A percentile compares a stretch with the other conserved stretches of the same genome.
Conservation (phyloP, 2,113 vertebrate genomes). For the Cryptomyrus ogoouensis region DNA sequence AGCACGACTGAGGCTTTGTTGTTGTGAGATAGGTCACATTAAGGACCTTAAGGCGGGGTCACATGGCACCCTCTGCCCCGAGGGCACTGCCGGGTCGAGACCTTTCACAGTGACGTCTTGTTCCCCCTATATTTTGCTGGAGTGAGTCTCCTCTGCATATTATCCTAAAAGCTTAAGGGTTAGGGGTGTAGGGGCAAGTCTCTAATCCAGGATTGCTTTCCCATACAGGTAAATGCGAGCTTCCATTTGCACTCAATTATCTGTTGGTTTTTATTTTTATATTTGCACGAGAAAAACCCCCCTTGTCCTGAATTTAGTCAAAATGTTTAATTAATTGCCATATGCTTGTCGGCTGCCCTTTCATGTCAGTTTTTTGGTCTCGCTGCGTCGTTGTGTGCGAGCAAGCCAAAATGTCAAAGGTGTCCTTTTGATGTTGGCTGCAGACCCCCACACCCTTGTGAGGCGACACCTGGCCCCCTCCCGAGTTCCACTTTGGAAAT, state of each 20-base stretch:
- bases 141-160: not conserved
- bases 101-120: not conserved
- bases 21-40: not conserved
- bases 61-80: not conserved
- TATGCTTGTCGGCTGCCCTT: constrained; percentile 99
- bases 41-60: not conserved
- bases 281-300: constrained; percentile 78
- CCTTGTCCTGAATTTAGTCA: constrained; percentile 92
- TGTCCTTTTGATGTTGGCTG: constrained; percentile 97
- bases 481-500: constrained; percentile 46
- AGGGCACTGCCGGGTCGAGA: not conserved
- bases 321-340: constrained; percentile 99
- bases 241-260: constrained; percentile 76
- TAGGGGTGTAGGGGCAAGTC: too few species aligned
- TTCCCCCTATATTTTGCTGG: not conserved
- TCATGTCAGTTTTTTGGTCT: constrained; percentile 98
- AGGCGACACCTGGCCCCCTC: constrained; percentile 72
- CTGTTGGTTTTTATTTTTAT: constrained; percentile 57
- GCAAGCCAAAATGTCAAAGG: constrained; percentile 97
- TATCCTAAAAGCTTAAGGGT: not conserved
- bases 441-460: constrained; percentile 69
- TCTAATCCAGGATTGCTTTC: not conserved
- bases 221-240: not conserved
- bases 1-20: not conserved
- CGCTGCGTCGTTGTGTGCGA: constrained; percentile 95